Evolutionary conservation across 2,113 vertebrate genomes (phyloP).

Genomic region (Mesitornis unicolor): DNA sequence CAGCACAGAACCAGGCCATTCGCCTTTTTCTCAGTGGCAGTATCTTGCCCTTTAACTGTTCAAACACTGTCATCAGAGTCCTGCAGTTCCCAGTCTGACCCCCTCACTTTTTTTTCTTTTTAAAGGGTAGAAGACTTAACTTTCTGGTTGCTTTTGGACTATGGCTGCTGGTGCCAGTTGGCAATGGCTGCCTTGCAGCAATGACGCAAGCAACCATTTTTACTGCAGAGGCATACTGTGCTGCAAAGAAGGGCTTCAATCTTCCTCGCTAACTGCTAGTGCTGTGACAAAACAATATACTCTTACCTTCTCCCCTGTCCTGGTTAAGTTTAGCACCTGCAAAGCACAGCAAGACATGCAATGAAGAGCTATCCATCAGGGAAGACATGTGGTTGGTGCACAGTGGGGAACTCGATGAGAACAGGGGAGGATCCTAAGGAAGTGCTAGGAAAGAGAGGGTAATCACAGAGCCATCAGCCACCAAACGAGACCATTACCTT

Average conservation of each 20-base stretch:
- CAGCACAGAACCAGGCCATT: background rate
- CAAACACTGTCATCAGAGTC: background rate
- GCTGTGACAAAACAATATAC: background rate
- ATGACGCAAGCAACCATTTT: background rate
- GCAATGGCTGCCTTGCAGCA: background rate
- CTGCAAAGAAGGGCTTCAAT: background rate
- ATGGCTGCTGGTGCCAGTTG: background rate
- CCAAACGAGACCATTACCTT: conserved; percentile 72
- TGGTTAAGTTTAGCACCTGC: conserved; percentile 54
- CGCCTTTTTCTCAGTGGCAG: background rate
- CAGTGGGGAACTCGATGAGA: background rate
- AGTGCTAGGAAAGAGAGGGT: background rate
- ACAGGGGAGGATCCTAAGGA: background rate
- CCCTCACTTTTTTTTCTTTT: rapidly evolving
- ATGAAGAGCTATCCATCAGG: background rate
- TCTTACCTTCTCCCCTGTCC: conserved; percentile 43
- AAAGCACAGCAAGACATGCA: conserved; percentile 45
- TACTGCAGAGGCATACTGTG: background rate
- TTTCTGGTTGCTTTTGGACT: background rate
- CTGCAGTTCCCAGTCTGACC: background rate
- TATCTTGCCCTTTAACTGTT: background rate
- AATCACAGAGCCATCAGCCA: background rate
- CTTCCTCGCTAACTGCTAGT: background rate
- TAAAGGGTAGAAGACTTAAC: background rate
- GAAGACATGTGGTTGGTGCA: background rate